phyloP scores from a whole-genome alignment of 37 sponge, comb jelly and placozoan genomes.

The Beroe forskalii region DNA sequence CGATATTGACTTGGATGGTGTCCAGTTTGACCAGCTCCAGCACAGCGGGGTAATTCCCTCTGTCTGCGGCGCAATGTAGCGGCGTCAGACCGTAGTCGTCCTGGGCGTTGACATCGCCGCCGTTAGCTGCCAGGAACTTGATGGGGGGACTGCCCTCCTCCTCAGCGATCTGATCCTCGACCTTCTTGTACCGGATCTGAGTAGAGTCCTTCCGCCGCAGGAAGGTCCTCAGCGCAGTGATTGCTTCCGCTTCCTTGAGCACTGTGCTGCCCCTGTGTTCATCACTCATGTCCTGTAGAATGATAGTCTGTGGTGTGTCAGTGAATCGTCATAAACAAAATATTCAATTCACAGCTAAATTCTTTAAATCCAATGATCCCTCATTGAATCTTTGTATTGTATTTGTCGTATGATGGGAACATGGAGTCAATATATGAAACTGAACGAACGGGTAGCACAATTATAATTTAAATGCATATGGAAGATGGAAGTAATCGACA shows the following conservation, averaged over 20 bases:
- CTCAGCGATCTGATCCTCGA: constrained; percentile 62
- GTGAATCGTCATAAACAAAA: too few relatives aligned
- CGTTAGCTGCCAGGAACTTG: neutral
- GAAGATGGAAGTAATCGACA: too few relatives aligned
- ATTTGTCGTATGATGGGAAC: too few relatives aligned
- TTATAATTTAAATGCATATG: too few relatives aligned
- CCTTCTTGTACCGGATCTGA: neutral
- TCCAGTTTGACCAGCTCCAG: constrained; percentile 7
- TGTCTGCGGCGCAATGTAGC: constrained; percentile 53
- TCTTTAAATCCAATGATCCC: too few relatives aligned
- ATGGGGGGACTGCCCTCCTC: constrained; percentile 53
- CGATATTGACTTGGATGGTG: neutral
- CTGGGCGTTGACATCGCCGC: constrained; percentile 32
- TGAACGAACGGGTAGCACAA: too few relatives aligned
- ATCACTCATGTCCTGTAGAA: neutral
- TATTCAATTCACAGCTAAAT: too few relatives aligned
- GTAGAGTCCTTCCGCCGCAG: neutral
- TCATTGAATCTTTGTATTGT: too few relatives aligned
- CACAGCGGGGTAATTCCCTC: constrained; percentile 50
- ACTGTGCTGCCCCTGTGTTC: neutral
- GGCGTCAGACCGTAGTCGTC: constrained; percentile 69
- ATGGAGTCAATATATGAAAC: too few relatives aligned
- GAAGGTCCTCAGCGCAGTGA: neutral
- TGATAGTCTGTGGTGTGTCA: neutral
- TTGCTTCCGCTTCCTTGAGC: neutral